A percentile compares a stretch with the other conserved stretches of the same genome.
These are phyloP conservation scores for Dasyprocta punctata DNA, from an alignment of 2,113 vertebrate species.

Conservation along the genomic window DNA sequence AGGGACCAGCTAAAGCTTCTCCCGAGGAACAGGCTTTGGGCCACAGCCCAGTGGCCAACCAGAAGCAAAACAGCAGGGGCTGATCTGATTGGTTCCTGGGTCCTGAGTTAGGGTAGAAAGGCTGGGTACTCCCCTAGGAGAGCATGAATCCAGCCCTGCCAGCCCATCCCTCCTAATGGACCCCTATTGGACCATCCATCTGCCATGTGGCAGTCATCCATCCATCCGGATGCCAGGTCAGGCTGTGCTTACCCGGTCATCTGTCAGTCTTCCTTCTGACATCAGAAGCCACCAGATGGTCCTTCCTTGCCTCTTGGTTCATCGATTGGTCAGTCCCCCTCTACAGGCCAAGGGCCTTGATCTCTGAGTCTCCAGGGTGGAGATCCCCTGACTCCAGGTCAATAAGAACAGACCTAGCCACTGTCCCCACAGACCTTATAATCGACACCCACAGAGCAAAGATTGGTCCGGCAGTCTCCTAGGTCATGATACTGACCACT, in stretches of 20 bases:
- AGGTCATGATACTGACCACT: conserved; percentile 21
- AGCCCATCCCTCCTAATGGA: not conserved
- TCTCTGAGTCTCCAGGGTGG: conserved; percentile 43
- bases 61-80: not conserved
- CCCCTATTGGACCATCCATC: not conserved
- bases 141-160: not conserved
- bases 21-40: not conserved
- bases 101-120: not conserved
- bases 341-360: conserved; percentile 28
- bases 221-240: not conserved
- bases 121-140: not conserved
- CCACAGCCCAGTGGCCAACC: not conserved
- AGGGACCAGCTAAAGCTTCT: not conserved
- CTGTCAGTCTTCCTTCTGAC: conserved; percentile 64
- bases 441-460: not conserved
- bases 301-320: conserved; percentile 40
- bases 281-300: conserved; percentile 56
- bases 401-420: conserved; percentile 26
- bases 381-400: conserved; percentile 24
- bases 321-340: not conserved
- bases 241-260: not conserved
- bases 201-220: not conserved
- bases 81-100: not conserved
- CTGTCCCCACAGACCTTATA: conserved; percentile 4
- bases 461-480: not conserved